These are phyloP conservation scores for Syndactyla subalaris DNA, from an alignment of 2,797 vertebrate species.

Conservation along the genomic window DNA sequence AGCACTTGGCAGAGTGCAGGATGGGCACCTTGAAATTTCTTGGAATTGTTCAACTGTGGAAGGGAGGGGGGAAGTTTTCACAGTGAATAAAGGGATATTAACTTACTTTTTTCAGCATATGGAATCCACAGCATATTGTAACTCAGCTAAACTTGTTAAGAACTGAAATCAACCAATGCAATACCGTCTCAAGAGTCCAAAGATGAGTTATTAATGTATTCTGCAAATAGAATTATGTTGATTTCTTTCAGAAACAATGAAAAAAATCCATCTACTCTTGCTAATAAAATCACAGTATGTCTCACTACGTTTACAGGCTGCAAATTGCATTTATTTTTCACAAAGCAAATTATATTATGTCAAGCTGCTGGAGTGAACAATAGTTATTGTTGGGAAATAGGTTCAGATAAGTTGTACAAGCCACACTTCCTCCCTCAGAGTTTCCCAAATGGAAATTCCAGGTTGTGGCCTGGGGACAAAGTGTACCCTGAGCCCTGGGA, in stretches of 20 bases:
- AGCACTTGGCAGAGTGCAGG: not conserved
- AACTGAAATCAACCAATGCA: not conserved
- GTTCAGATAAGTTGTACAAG: constrained; percentile 49
- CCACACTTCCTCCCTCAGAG: constrained; percentile 35
- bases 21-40: not conserved
- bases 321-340: constrained; percentile 55
- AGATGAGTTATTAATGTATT: not conserved
- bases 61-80: not conserved
- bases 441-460: constrained; percentile 57
- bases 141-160: not conserved
- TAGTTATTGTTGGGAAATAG: constrained; percentile 33
- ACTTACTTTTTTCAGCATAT: not conserved
- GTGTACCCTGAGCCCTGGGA: not conserved
- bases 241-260: constrained; percentile 45
- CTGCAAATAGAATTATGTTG: not conserved
- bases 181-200: not conserved
- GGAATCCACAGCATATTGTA: not conserved
- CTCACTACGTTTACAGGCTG: constrained; percentile 7
- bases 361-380: constrained; percentile 28
- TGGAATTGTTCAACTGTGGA: not conserved
- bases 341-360: constrained; percentile 37
- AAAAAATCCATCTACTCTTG: constrained; percentile 7
- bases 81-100: not conserved
- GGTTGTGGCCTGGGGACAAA: constrained; percentile 8
- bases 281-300: constrained; percentile 32